These are phyloP conservation scores for Blera fallax DNA, from an alignment of 2,888 invertebrate species.

Conservation along the genomic window DNA sequence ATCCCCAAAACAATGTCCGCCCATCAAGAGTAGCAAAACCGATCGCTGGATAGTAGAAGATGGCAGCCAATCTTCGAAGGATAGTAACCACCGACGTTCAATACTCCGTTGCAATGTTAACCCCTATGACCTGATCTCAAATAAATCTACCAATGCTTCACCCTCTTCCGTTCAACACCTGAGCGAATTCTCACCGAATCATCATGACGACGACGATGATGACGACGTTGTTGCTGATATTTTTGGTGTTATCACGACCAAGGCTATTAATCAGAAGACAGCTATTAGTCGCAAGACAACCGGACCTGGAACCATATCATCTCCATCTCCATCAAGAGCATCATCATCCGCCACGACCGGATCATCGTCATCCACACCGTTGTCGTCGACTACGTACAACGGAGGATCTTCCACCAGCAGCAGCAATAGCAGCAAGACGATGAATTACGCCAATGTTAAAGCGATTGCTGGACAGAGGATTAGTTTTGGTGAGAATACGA, in stretches of 20 bases:
- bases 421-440: constrained; percentile 39
- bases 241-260: constrained; percentile 30
- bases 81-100: constrained; percentile 84
- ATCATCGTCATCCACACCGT: constrained; percentile 68
- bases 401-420: constrained; percentile 24
- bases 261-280: constrained; percentile 52
- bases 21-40: constrained; percentile 57
- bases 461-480: constrained; percentile 88
- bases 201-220: constrained; percentile 84
- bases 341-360: constrained; percentile 74
- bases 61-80: constrained; percentile 75
- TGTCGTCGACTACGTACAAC: constrained; percentile 76
- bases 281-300: constrained; percentile 58
- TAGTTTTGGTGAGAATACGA: constrained; percentile 83
- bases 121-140: constrained; percentile 90
- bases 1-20: constrained; percentile 16
- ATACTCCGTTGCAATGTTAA: constrained; percentile 92
- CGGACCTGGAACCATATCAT: constrained; percentile 37
- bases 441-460: constrained; percentile 83
- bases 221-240: constrained; percentile 78
- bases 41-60: constrained; percentile 79
- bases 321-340: constrained; percentile 39
- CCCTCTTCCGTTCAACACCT: constrained; percentile 68
- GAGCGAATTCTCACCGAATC: constrained; percentile 82
- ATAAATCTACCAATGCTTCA: constrained; percentile 76